Conservation (phyloP, 1,140 invertebrate species). For the Microplitis mediator region DNA sequence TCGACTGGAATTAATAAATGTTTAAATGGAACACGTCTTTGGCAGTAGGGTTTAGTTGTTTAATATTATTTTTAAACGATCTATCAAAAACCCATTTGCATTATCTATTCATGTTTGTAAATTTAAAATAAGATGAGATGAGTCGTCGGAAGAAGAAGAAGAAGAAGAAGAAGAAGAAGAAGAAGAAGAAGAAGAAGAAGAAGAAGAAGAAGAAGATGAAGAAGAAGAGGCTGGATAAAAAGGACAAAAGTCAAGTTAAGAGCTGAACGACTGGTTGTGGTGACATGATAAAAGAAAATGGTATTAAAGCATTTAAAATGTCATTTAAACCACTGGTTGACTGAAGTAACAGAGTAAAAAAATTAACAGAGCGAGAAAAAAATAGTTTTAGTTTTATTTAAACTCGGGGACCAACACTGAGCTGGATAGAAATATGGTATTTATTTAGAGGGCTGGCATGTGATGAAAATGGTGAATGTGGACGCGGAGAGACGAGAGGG, state of each 20-base stretch:
- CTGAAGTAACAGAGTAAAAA: neutral
- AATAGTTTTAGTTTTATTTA: neutral
- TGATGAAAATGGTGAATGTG: constrained; percentile 29
- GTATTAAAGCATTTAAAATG: constrained; percentile 33
- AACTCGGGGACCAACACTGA: neutral
- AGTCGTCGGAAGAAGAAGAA: no score
- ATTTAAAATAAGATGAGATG: no score
- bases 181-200: constrained; percentile 2
- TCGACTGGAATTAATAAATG: no score
- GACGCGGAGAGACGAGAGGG: neutral
- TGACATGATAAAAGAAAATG: constrained; percentile 8
- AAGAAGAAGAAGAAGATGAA: neutral
- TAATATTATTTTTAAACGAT: neutral
- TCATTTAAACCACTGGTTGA: constrained; percentile 37
- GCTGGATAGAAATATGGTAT: constrained; percentile 25
- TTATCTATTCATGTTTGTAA: no score
- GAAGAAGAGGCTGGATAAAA: constrained; percentile 9
- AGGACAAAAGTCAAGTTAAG: neutral
- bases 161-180: neutral
- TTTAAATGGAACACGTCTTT: no score
- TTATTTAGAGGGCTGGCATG: constrained; percentile 36
- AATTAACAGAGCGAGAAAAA: constrained; percentile 7
- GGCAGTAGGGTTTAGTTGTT: no score
- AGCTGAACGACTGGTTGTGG: neutral
- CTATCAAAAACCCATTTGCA: neutral